Conservation (phyloP, 2,797 vertebrate species). For the Nannoperca australis region DNA sequence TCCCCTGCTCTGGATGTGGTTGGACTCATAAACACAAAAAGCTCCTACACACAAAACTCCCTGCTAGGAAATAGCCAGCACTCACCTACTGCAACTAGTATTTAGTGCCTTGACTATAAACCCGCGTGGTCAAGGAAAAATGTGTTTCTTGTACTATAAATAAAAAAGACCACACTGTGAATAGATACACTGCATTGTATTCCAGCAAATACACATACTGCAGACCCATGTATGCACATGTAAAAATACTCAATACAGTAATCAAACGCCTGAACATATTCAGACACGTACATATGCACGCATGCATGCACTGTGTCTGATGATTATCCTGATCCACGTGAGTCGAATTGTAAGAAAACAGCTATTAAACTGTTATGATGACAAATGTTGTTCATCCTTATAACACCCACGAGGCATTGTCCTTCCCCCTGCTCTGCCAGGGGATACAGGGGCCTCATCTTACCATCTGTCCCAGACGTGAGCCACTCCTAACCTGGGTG, state of each 20-base stretch:
- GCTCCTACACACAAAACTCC: conserved; percentile 68
- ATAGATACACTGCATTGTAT: conserved; percentile 21
- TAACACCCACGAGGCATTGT: conserved; percentile 76
- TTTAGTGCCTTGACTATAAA: conserved; percentile 48
- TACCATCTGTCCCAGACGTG: conserved; percentile 82
- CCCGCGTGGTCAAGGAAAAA: conserved; percentile 15
- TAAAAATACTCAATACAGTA: not conserved
- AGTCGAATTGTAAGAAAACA: conserved; percentile 69
- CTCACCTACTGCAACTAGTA: conserved; percentile 41
- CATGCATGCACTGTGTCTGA: conserved; percentile 29
- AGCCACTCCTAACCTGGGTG: conserved; percentile 68
- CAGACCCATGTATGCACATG: not conserved
- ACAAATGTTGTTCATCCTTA: conserved; percentile 71
- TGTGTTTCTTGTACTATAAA: conserved; percentile 28
- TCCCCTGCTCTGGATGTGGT: conserved; percentile 72
- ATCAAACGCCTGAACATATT: not conserved
- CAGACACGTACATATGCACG: not conserved
- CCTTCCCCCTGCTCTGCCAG: conserved; percentile 63
- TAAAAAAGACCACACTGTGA: conserved; percentile 1
- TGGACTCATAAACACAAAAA: conserved; percentile 71
- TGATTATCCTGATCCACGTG: conserved; percentile 59
- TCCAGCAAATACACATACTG: not conserved
- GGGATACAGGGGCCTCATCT: conserved; percentile 73
- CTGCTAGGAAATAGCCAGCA: conserved; percentile 62
- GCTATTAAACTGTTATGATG: conserved; percentile 68